Conservation (phyloP, 2,113 vertebrate genomes). For the Sorex fumeus region DNA sequence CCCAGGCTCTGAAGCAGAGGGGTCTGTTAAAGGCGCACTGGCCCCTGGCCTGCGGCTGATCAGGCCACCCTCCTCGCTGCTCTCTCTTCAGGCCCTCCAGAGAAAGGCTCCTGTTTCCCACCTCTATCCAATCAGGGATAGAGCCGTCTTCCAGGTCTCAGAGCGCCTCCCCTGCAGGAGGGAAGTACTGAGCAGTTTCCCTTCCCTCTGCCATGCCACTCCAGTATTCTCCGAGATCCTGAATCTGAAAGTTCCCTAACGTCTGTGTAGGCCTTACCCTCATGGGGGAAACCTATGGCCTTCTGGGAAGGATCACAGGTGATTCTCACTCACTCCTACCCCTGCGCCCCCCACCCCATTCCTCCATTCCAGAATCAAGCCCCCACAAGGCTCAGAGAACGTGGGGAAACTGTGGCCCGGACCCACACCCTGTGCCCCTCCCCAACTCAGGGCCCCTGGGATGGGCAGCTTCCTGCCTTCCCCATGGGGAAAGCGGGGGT, state of each 20-base stretch:
- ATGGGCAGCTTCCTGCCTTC: conserved; percentile 83
- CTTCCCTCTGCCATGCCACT: not conserved
- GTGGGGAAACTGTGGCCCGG: not conserved
- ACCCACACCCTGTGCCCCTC: conserved; percentile 23
- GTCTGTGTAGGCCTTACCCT: not conserved
- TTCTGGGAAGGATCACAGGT: conserved; percentile 41
- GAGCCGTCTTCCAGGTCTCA: not conserved
- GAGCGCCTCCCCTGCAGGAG: not conserved
- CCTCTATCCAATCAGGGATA: not conserved
- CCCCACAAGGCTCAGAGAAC: not conserved
- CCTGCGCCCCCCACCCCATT: not conserved
- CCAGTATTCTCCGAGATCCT: not conserved
- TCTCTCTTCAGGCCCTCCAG: not conserved
- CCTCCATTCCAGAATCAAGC: conserved; percentile 38
- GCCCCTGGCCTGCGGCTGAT: not conserved
- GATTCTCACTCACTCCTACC: not conserved
- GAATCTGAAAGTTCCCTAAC: not conserved
- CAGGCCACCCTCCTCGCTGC: not conserved
- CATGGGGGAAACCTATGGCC: not conserved
- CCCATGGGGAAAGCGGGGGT: conserved; percentile 82
- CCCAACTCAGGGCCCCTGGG: conserved; percentile 67
- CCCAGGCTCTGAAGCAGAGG: conserved; percentile 69
- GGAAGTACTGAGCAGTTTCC: not conserved
- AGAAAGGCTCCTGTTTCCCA: not conserved
- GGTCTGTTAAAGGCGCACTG: conserved; percentile 80